These are phyloP conservation scores for Zoanthus gigantus DNA, from an alignment of 92 coral and sea anemone species.

Conservation along the genomic window DNA sequence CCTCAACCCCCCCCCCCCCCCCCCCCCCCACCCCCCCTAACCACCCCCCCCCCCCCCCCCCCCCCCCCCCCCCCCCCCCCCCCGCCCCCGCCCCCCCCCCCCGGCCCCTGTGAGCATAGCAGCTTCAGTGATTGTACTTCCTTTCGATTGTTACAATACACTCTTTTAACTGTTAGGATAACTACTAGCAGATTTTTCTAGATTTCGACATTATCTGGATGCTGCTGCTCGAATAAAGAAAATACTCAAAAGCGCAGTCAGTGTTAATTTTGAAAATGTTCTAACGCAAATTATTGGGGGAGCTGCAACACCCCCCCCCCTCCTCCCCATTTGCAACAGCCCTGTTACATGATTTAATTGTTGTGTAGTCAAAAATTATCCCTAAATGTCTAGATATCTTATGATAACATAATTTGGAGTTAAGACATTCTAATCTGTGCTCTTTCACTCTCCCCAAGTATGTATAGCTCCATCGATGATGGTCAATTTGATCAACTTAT, in stretches of 20 bases:
- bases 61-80: too few relatives aligned
- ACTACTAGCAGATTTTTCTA: neutral
- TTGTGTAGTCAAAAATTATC: neutral
- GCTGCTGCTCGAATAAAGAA: neutral
- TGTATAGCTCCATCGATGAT: slow-evolving; percentile 1
- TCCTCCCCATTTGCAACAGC: neutral
- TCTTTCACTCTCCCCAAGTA: slow-evolving; percentile 3
- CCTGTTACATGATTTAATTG: slow-evolving; percentile 1
- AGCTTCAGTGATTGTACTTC: slow-evolving; percentile 1
- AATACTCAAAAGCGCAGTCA: too few relatives aligned
- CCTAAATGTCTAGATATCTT: neutral
- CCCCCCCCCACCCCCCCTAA: too few relatives aligned
- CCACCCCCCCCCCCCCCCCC: too few relatives aligned
- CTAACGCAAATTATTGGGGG: neutral
- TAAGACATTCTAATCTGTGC: neutral
- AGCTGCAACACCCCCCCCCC: neutral
- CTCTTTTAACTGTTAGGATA: slow-evolving; percentile 2
- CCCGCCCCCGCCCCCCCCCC: too few relatives aligned
- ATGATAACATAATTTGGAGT: neutral
- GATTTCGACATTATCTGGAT: slow-evolving; percentile 4
- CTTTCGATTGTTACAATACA: neutral
- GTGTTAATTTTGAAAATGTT: too few relatives aligned
- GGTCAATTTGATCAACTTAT: neutral
- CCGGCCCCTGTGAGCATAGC: slow-evolving; percentile 6
- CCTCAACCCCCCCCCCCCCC: too few relatives aligned